These are phyloP conservation scores for Nemoura dubitans DNA, from an alignment of 2,888 invertebrate species.

Conservation along the genomic window DNA sequence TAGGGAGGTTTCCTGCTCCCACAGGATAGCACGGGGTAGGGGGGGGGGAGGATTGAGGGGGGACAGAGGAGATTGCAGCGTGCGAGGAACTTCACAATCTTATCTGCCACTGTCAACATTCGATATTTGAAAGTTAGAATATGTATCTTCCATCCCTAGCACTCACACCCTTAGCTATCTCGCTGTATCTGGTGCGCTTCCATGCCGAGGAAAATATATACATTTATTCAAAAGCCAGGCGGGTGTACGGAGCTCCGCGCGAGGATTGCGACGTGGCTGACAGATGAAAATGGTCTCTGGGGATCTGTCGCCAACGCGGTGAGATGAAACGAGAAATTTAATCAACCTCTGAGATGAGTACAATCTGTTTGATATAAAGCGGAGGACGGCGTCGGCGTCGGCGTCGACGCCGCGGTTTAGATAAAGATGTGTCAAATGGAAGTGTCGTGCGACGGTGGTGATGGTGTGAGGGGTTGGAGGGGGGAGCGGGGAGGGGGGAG, in stretches of 20 bases:
- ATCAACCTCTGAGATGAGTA: conserved; percentile 18
- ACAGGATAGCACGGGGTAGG: background rate
- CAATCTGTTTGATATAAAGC: background rate
- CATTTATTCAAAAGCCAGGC: conserved; percentile 8
- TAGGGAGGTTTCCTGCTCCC: conserved; percentile 19
- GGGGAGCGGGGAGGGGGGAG: background rate
- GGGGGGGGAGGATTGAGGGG: background rate
- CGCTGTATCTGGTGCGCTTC: background rate
- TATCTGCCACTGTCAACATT: conserved; percentile 23
- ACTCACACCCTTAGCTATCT: background rate
- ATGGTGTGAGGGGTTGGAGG: too few species aligned
- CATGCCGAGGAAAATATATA: background rate
- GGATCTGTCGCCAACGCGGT: background rate
- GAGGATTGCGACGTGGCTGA: background rate
- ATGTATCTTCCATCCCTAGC: background rate
- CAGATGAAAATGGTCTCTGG: conserved; percentile 29
- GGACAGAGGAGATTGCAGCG: background rate
- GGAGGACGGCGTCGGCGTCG: background rate
- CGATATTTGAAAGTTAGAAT: conserved; percentile 12
- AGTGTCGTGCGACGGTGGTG: background rate
- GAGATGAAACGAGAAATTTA: conserved; percentile 29
- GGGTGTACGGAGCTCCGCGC: background rate
- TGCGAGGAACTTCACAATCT: conserved; percentile 25
- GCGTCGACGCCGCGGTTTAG: background rate
- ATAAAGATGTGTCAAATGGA: background rate